Base-by-base conservation (phyloP, 2,113 vertebrate genomes). In the Thymallus thymallus region DNA sequence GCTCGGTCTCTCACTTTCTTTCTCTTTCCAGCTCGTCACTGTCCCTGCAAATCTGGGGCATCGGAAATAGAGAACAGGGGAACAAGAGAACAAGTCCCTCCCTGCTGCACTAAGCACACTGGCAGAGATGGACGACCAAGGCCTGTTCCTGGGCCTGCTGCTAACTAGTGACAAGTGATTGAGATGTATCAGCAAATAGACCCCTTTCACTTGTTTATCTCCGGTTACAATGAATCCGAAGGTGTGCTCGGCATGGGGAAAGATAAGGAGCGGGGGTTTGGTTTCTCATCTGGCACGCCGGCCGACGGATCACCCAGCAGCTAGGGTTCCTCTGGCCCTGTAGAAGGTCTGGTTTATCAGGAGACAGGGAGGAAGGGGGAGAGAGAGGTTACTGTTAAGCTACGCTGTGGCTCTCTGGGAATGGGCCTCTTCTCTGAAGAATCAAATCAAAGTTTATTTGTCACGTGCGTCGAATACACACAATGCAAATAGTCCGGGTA, bases 201-300 rank as follows among this genome's bases (percentile, higher is more conserved):
- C 72, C 4, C 76, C 88, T 84, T 88, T 88, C 87, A 78, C 81
- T 84, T 75, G 80, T 66, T 73, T 62, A 68, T 86, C 86, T 89
- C 85, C 70, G 58, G 82, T 90, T 89, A 87, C 84, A 84, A 18
- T 29, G 63, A 29, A 30, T 16, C 24, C 7, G 10, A 6, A 30
- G 63, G 61, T 12, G n/a, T 4, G 29, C 26, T 14, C 16, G 62
- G 26, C 23, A 22, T 64, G 78, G 68, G 58, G 72, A 69, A 4
- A 80, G 83, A 81, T 76, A 81, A 63, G 3, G 72, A 70, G 73
- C 18, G 24, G 73, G 14, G 64, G 74, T 88, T 78, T 68, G 68
- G 79, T 87, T 90, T 84, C 84, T 79, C 77, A 46, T 82, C 68
- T 80, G 80, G 72, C 72, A 16, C 56, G 14, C 6, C 2, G 56